Base-by-base conservation (phyloP, 1,140 invertebrate genomes). In the Lepidostoma basale region DNA sequence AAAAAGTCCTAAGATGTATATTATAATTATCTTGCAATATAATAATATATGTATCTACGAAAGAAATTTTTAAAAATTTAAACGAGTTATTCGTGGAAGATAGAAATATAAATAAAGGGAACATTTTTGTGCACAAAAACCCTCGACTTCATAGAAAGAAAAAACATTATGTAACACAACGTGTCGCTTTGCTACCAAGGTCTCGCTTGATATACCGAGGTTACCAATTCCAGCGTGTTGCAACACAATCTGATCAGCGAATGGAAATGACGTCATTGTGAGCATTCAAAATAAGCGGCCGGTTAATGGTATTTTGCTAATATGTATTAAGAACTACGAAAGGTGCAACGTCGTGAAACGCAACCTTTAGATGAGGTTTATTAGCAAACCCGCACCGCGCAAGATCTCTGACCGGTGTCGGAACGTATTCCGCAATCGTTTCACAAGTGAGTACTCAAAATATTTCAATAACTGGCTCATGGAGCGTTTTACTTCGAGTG, bases 121-220 rank as follows among this genome's bases (percentile, higher is more conserved):
- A n/a, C n/a, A n/a, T n/a, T n/a, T n/a, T n/a, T 10, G 16, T 45
- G n/a, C 16, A 8, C 42, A 8, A 20, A 49, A 49, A 49, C 45
- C 45, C 45, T 49, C 23, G 9, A 36, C n/a, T 36, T 5, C 10
- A 36, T 36, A 20, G 4, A 40, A 47, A 28, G 49, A 63, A 63
- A 49, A n/a, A 10, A 16, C 16, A 18, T 63, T 63, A 63, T 63
- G 62, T 49, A 63, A 63, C 26, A 22, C 18, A n/a, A 63, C 49
- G 25, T 22, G 36, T 42, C 40, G 26, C 26, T 42, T 65, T 44
- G 23, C 14, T 33, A 36, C 33, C 45, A 65, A 65, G 62, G 62
- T 65, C 62, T 26, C 36, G 28, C n/a, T 54, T 54, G 47, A 65
- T 40, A 54, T 30, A 65, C 62, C 62, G 62, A 65, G 62, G 62